phyloP scores from a whole-genome alignment of 2,113 vertebrate genomes.

The Verasper variegatus region DNA sequence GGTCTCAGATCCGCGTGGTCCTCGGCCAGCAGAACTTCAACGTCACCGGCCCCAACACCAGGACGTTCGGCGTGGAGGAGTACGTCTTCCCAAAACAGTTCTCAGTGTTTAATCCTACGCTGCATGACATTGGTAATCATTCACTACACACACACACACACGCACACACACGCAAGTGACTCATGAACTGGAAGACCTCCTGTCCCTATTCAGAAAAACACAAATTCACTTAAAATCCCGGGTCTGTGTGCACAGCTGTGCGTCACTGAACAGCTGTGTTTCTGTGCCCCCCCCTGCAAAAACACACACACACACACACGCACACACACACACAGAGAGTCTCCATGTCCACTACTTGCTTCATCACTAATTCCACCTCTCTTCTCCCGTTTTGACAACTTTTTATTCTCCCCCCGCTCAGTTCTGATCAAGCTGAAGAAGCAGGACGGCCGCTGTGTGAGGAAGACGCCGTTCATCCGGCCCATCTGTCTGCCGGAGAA shows the following conservation, averaged over 20 bases:
- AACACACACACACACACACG: background rate
- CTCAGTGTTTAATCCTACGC: conserved; percentile 86
- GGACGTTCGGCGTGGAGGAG: conserved; percentile 86
- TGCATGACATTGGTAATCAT: conserved; percentile 92
- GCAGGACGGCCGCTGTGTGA: conserved; percentile 85
- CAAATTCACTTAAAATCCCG: conserved; percentile 30
- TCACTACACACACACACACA: conserved; percentile 19
- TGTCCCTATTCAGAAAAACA: conserved; percentile 42
- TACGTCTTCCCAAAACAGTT: conserved; percentile 88
- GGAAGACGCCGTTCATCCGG: conserved; percentile 88
- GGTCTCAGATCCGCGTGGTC: conserved; percentile 86
- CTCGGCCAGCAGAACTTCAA: conserved; percentile 95
- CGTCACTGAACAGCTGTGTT: conserved; percentile 67
- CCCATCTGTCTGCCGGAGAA: conserved; percentile 91
- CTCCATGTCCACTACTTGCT: conserved; percentile 39
- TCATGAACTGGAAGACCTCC: conserved; percentile 53
- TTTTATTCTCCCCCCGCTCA: conserved; percentile 53
- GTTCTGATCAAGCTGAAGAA: conserved; percentile 93
- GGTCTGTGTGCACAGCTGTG: conserved; percentile 68
- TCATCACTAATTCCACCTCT: background rate
- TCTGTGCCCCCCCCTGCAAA: conserved; percentile 5
- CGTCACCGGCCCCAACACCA: conserved; percentile 83
- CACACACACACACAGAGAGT: conserved; percentile 25
- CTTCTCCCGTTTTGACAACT: conserved; percentile 10
- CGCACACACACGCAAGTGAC: conserved; percentile 19